Evolutionary conservation across 2,888 invertebrate genomes (phyloP), one percentile per base, ranked within the genome.

Genomic region (Cheilosia impressa): DNA sequence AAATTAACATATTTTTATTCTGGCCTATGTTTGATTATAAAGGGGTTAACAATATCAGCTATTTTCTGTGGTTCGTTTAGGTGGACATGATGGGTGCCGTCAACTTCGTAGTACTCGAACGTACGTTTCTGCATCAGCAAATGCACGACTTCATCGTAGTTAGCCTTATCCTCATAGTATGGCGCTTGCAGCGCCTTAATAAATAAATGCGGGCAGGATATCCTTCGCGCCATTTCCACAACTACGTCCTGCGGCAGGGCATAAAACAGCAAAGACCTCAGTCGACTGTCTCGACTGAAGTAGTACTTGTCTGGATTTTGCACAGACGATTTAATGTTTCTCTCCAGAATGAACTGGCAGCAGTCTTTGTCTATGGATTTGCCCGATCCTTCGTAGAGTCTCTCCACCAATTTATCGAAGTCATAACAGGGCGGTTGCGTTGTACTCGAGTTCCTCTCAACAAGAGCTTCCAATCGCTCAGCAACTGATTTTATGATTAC

Each of bases 71-170:
- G 95, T 87, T 94, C 93, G 87, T 95, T 95, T 79, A 97, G 93
- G 92, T 96, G 96, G n/a, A 95, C 93, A 90, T 96, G 96, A 92
- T 96, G 96, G 2, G 94, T 93, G 0, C 96, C 96, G 15, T 95
- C 93, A 0, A 96, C 92, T 80, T 93, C 93, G 73, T 95, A 93
- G 85, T 93, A 93, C 89, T 94, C 94, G 88, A 94, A 95, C 60
- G 94, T 92, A 0, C 92, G 91, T 73, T 92, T 91, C 41, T 79
- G 63, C 72, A 93, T 93, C 31, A 96, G 90, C 10, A 93, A 89
- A 60, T 94, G 93, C 24, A 95, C 88, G 83, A 94, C 93, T 87
- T 94, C 93, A 31, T 94, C 93, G 65, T 93, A 93, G 88, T 94
- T 93, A 68, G 93, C 92, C 87, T 94, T 94, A 0, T 92, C 89